A percentile compares a stretch with the other conserved stretches of the same genome.
These are phyloP conservation scores for Lepidurus arcticus DNA, from an alignment of 1,140 invertebrate genomes.

Conservation along the genomic window DNA sequence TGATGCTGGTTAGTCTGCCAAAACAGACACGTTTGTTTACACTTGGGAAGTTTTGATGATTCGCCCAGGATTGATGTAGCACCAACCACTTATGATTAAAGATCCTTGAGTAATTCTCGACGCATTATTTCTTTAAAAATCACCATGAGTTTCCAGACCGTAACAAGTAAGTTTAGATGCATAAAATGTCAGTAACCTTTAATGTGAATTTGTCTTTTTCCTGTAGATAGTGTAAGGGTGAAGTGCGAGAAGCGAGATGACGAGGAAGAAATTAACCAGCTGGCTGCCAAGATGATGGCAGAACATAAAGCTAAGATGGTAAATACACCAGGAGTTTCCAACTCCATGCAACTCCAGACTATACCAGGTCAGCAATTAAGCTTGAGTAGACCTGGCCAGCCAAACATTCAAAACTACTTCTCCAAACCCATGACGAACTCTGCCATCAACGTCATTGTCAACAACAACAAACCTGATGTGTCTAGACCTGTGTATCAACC, in stretches of 20 bases:
- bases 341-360: slow-evolving; percentile 42
- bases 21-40: slow-evolving; percentile 19
- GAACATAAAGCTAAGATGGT: slow-evolving; percentile 65
- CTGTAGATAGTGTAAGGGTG: slow-evolving; percentile 44
- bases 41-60: slow-evolving; percentile 15
- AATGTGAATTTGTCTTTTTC: neutral
- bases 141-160: slow-evolving; percentile 27
- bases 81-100: neutral
- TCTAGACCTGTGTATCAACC: neutral
- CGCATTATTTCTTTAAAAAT: neutral
- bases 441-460: slow-evolving; percentile 1
- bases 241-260: slow-evolving; percentile 65
- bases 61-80: neutral
- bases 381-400: slow-evolving; percentile 41
- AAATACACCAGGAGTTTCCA: slow-evolving; percentile 40
- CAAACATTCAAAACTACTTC: slow-evolving; percentile 56
- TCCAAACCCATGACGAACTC: slow-evolving; percentile 37
- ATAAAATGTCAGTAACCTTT: neutral
- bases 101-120: neutral
- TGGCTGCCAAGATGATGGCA: slow-evolving; percentile 79
- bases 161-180: neutral
- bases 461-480: neutral
- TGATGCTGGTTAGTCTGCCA: neutral
- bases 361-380: slow-evolving; percentile 18
- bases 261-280: slow-evolving; percentile 75